phyloP scores from a whole-genome alignment of 2,797 vertebrate genomes.

The Gallinago solitaria region DNA sequence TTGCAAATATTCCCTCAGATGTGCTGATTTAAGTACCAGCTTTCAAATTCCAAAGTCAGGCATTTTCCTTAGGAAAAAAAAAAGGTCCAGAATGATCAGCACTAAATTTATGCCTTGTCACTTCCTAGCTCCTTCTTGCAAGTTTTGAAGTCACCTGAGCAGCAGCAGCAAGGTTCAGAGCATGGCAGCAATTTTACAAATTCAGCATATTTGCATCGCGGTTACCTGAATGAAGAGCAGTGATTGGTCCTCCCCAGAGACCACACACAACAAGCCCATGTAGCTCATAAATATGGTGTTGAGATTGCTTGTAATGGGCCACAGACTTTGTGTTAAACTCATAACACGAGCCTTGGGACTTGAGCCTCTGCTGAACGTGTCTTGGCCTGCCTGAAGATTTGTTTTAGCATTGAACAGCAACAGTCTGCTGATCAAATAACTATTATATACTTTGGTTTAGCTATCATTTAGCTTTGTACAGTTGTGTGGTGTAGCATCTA shows the following conservation, averaged over 20 bases:
- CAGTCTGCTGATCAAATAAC: neutral
- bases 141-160: neutral
- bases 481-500: neutral
- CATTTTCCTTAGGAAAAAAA: neutral
- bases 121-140: neutral
- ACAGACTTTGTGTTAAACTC: neutral
- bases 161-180: neutral
- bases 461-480: neutral
- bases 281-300: neutral
- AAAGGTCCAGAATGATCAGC: neutral
- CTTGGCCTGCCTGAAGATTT: neutral
- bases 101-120: neutral
- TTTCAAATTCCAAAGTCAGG: neutral
- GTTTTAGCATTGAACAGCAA: neutral
- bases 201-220: neutral
- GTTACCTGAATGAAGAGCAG: neutral
- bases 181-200: neutral
- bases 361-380: neutral
- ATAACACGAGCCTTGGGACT: neutral
- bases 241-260: neutral
- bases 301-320: neutral
- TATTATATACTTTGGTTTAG: neutral
- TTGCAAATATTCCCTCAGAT: neutral
- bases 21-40: neutral
- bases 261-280: fast-evolving